A percentile compares a stretch with the other conserved stretches of the same genome.
These are phyloP conservation scores for Turnix velox DNA, from an alignment of 2,113 vertebrate genomes.

Conservation along the genomic window DNA sequence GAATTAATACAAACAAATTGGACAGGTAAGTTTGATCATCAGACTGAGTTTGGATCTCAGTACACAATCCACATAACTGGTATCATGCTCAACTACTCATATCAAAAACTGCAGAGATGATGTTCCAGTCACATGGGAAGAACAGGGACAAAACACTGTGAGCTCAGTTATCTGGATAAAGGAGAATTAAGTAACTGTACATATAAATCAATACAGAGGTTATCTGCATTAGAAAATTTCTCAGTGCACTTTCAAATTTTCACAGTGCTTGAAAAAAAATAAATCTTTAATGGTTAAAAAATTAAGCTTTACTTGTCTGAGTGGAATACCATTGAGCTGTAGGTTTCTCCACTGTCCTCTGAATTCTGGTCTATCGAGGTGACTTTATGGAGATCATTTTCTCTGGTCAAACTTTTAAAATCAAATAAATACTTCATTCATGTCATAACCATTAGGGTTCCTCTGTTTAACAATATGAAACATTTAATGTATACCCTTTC, in stretches of 20 bases:
- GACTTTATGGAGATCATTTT: background rate
- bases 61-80: background rate
- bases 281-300: background rate
- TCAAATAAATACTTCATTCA: background rate
- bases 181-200: background rate
- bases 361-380: background rate
- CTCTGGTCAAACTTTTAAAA: slow-evolving; percentile 33
- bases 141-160: background rate
- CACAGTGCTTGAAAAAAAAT: background rate
- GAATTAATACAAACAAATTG: background rate
- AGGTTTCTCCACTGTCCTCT: background rate
- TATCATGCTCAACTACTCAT: background rate
- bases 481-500: slow-evolving; percentile 8
- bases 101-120: background rate
- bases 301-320: background rate
- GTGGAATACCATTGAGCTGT: background rate
- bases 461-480: slow-evolving; percentile 13
- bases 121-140: background rate
- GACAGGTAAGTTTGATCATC: background rate
- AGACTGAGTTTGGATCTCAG: background rate
- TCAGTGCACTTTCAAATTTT: background rate
- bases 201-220: background rate
- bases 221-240: background rate
- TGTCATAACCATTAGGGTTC: background rate
- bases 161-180: background rate